A percentile compares a stretch with the other conserved stretches of the same genome.
Conservation (phyloP, 1,140 invertebrate genomes). For the Penaeus chinensis region DNA sequence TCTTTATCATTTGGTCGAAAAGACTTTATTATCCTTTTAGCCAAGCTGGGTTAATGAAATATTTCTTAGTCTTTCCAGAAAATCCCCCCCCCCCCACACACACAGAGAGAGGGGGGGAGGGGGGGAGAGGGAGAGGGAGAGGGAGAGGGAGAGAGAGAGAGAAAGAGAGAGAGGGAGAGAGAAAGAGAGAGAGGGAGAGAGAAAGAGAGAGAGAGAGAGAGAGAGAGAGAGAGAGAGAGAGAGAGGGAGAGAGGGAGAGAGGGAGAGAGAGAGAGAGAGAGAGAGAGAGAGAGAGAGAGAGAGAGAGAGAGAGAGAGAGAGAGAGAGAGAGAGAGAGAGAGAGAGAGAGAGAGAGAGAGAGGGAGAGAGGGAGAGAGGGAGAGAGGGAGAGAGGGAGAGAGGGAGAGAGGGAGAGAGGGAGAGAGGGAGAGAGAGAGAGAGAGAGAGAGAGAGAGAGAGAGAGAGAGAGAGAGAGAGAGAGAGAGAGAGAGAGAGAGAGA, state of each 20-base stretch:
- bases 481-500: neutral
- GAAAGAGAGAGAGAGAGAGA: slow-evolving; percentile 38
- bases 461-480: slow-evolving; percentile 32
- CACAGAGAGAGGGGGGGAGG: slow-evolving; percentile 46
- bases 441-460: neutral
- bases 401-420: slow-evolving; percentile 2
- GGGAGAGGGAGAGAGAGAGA: neutral
- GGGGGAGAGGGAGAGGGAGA: slow-evolving; percentile 26
- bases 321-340: neutral
- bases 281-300: neutral
- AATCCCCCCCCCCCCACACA: neutral
- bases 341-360: neutral
- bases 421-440: neutral
- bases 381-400: slow-evolving; percentile 22
- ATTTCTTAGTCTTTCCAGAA: too few species aligned
- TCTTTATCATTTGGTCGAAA: too few species aligned
- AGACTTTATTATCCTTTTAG: too few species aligned
- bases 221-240: neutral
- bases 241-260: neutral
- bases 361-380: neutral
- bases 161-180: neutral
- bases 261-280: neutral
- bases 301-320: neutral
- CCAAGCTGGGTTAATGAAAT: too few species aligned
- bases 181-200: neutral